These are phyloP conservation scores for Leptothorax acervorum DNA, from an alignment of 2,888 invertebrate genomes.

Conservation along the genomic window DNA sequence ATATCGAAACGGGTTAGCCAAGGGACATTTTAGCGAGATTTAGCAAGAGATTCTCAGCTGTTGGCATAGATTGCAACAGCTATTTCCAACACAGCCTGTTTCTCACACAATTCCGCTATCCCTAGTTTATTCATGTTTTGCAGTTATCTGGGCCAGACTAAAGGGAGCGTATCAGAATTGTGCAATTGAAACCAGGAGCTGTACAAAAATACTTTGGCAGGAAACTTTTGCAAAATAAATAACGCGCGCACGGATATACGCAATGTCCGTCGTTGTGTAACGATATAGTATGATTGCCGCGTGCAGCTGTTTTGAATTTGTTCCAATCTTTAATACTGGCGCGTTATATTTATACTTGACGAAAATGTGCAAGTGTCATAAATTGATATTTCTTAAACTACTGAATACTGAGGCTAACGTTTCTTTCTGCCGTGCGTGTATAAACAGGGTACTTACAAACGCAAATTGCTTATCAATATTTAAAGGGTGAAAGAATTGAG, in stretches of 20 bases:
- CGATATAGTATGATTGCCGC: slow-evolving; percentile 62
- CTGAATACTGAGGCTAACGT: too few relatives aligned
- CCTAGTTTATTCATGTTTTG: slow-evolving; percentile 18
- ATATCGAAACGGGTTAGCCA: neutral
- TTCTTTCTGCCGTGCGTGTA: neutral
- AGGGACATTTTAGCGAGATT: neutral
- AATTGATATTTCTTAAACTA: neutral
- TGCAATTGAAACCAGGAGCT: slow-evolving; percentile 75
- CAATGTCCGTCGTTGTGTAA: slow-evolving; percentile 69
- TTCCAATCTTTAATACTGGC: slow-evolving; percentile 72
- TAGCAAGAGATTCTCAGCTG: neutral
- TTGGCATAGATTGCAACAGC: slow-evolving; percentile 41
- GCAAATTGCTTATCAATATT: neutral
- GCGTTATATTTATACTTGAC: slow-evolving; percentile 48
- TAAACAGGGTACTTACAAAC: neutral
- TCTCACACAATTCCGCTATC: slow-evolving; percentile 51
- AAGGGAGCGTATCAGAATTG: slow-evolving; percentile 77
- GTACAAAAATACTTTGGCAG: slow-evolving; percentile 81
- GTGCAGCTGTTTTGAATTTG: slow-evolving; percentile 76
- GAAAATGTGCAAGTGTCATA: slow-evolving; percentile 7
- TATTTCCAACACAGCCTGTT: slow-evolving; percentile 66
- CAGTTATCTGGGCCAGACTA: slow-evolving; percentile 40
- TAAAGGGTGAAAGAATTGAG: neutral
- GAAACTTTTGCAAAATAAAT: slow-evolving; percentile 73
- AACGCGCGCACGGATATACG: slow-evolving; percentile 40